A percentile compares a stretch with the other conserved stretches of the same genome.
Evolutionary conservation across 1,140 invertebrate genomes (phyloP).

Genomic region (Drosophila nikananu): DNA sequence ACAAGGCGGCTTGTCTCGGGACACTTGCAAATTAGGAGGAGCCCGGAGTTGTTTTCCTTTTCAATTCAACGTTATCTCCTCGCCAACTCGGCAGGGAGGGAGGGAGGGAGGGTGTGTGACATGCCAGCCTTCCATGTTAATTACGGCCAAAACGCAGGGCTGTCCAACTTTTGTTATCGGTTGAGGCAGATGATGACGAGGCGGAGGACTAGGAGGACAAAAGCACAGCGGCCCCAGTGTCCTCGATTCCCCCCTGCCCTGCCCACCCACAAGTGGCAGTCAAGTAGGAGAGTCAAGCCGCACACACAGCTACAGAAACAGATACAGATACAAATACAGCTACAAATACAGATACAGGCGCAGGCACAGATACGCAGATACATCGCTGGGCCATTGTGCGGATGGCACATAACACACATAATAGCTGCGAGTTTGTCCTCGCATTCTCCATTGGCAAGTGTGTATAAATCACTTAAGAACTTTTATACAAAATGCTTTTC

Average conservation of each 20-base stretch:
- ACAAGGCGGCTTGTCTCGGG: slow-evolving; percentile 2
- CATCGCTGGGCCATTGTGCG: slow-evolving; percentile 6
- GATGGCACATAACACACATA: slow-evolving; percentile 24
- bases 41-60: slow-evolving; percentile 31
- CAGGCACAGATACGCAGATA: background rate
- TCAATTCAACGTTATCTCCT: slow-evolving; percentile 32
- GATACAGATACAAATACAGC: background rate
- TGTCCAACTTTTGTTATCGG: slow-evolving; percentile 57
- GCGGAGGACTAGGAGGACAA: background rate
- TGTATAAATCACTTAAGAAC: slow-evolving; percentile 81
- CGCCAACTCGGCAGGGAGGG: background rate
- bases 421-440: slow-evolving; percentile 30
- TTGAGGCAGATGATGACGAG: background rate
- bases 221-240: slow-evolving; percentile 42
- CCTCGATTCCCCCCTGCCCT: slow-evolving; percentile 11
- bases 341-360: background rate
- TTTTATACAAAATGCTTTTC: slow-evolving; percentile 70
- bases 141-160: slow-evolving; percentile 48
- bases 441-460: slow-evolving; percentile 59
- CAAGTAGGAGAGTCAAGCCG: slow-evolving; percentile 52
- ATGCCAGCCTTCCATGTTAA: slow-evolving; percentile 50
- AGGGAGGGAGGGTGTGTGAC: slow-evolving; percentile 12
- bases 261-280: slow-evolving; percentile 39
- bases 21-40: slow-evolving; percentile 28
- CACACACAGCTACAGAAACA: background rate